Conservation (phyloP, 2,113 vertebrate species). For the Gorilla gorilla region DNA sequence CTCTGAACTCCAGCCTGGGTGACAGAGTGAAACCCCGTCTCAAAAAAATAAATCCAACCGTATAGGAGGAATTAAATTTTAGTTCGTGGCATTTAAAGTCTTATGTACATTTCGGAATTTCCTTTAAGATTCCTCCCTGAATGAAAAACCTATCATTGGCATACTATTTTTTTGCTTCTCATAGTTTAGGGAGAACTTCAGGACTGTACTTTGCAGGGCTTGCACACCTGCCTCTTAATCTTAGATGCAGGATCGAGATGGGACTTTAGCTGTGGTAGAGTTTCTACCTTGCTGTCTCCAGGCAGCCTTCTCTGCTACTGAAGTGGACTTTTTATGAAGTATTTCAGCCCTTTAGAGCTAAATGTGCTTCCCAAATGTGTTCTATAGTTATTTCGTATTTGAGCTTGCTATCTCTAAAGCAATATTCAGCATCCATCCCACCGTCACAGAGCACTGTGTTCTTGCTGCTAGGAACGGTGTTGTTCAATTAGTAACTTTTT, state of each 20-base stretch:
- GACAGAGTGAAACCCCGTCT: too few species aligned
- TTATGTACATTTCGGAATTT: neutral
- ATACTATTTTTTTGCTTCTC: neutral
- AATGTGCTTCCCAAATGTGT: neutral
- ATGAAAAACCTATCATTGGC: neutral
- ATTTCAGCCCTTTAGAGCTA: neutral
- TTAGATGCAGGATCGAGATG: neutral
- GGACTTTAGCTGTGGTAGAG: neutral
- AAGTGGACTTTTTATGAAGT: neutral
- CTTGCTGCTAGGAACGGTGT: neutral
- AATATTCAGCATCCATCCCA: too few species aligned
- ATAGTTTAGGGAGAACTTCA: neutral
- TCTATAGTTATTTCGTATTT: neutral
- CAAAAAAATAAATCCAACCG: too few species aligned
- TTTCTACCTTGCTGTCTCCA: neutral
- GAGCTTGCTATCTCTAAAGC: neutral
- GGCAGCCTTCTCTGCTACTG: neutral
- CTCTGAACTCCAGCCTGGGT: too few species aligned
- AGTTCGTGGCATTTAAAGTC: neutral
- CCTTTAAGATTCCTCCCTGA: neutral
- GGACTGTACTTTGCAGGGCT: neutral
- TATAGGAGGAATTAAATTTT: neutral
- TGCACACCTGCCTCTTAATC: fast-evolving
- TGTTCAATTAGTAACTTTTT: too few species aligned
- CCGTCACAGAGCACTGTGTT: too few species aligned